Percentiles rank a stretch among this genome's conserved stretches.
These are phyloP conservation scores for Zaprionus nigranus DNA, from an alignment of 1,140 invertebrate species.

Conservation along the genomic window DNA sequence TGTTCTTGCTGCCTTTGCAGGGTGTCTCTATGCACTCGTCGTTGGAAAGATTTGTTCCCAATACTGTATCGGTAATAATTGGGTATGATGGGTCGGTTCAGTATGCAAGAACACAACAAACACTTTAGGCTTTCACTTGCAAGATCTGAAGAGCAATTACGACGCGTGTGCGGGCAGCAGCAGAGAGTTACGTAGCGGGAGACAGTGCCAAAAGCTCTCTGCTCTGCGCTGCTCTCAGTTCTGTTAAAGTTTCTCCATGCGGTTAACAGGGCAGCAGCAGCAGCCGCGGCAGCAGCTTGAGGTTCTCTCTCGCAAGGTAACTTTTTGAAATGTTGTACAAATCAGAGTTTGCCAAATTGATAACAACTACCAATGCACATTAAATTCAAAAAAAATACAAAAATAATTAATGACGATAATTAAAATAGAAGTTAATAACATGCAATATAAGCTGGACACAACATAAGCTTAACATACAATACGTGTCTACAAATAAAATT, in stretches of 20 bases:
- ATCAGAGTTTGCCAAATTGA: no score
- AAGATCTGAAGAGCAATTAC: conserved; percentile 33
- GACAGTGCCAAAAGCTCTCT: neutral
- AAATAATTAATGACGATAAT: neutral
- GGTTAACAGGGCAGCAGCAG: conserved; percentile 11
- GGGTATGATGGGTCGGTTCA: conserved; percentile 45
- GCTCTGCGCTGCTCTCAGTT: neutral
- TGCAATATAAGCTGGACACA: neutral
- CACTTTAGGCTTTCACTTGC: conserved; percentile 70
- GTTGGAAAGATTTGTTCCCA: conserved; percentile 24
- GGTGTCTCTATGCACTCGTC: conserved; percentile 31
- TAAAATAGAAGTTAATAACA: neutral
- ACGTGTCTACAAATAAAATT: neutral
- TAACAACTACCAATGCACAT: neutral
- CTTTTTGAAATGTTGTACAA: no score
- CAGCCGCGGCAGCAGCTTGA: neutral
- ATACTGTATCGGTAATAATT: conserved; percentile 67
- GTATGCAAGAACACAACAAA: conserved; percentile 42
- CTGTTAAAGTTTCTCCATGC: conserved; percentile 4
- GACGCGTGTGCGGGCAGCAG: conserved; percentile 37
- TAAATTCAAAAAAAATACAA: neutral
- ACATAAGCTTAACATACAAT: neutral
- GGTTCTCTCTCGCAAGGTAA: neutral
- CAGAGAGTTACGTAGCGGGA: neutral
- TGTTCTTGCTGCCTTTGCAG: conserved; percentile 19